Evolutionary conservation across 2,888 invertebrate genomes (phyloP), one percentile per base, ranked within the genome.

Genomic region (Eutolmus rufibarbis): DNA sequence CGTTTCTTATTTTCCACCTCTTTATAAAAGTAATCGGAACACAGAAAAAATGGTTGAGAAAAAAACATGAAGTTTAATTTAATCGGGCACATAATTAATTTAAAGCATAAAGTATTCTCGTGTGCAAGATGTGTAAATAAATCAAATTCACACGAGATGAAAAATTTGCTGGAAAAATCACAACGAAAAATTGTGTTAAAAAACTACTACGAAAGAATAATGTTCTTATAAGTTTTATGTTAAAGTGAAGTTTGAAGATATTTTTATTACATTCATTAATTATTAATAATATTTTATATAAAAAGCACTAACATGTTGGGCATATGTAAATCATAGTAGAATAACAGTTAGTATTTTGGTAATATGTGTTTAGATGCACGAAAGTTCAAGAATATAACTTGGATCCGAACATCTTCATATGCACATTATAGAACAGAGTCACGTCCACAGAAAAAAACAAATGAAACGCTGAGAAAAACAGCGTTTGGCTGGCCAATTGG

Each of bases 391-490:
- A 40, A 78, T 77, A 40, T 34, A n/a, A 9, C 28, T 78, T 23
- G 23, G 12, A 77, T 0, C 5, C n/a, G n/a, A 40, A 46, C 9
- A 43, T 19, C n/a, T 40, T 16, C 37, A 9, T 40, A 40, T 34
- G 34, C 34, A 7, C 43, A 84, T 84, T 84, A 74, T 5, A 28
- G 8, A 84, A 74, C 23, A 40, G 14, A 40, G 74, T 66, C 84
- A 84, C 84, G 84, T 74, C 40, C 19, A 12, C 23, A 74, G 23
- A 84, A 74, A 74, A 74, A 66, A 84, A 84, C 40, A 66, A 23
- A 74, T 5, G 40, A 82, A 57, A 51, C 16, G 31, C 2, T 23
- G 37, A 34, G n/a, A 37, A 82, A 23, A 28, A 82, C 5, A 23
- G 43, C 40, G 34, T 34, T 34, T 37, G 40, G 43, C 16, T 40